Evolutionary conservation across 2,797 vertebrate genomes (phyloP).

Genomic region (Smutsia temminckii): DNA sequence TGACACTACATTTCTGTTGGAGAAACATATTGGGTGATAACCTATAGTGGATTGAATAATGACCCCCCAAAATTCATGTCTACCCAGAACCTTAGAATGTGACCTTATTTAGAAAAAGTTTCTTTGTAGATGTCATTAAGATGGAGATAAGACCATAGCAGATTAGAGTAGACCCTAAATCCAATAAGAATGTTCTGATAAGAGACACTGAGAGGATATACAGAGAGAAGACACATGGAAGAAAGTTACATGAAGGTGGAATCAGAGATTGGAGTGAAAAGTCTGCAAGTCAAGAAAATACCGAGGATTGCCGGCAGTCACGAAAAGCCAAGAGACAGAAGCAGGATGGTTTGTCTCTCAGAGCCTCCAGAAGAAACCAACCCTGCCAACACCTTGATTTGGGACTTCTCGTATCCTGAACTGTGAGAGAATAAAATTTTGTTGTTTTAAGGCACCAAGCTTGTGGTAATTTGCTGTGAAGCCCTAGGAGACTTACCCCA

Average conservation of each 20-base stretch:
- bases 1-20: not conserved
- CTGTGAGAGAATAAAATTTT: not conserved
- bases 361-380: not conserved
- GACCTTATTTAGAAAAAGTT: slow-evolving; percentile 31
- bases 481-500: not conserved
- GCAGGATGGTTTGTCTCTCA: not conserved
- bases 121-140: not conserved
- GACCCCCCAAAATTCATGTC: not conserved
- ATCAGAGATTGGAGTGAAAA: not conserved
- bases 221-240: not conserved
- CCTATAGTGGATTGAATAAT: not conserved
- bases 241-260: not conserved
- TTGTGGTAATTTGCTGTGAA: not conserved
- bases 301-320: not conserved
- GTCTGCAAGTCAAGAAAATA: not conserved
- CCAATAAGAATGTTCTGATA: not conserved
- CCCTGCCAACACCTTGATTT: not conserved
- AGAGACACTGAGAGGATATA: not conserved
- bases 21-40: not conserved
- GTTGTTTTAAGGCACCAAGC: not conserved
- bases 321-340: not conserved
- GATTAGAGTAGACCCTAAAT: not conserved
- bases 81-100: not conserved
- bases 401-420: not conserved
- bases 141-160: not conserved